These are phyloP conservation scores for Lysandra coridon DNA, from an alignment of 2,888 invertebrate genomes.

Conservation along the genomic window DNA sequence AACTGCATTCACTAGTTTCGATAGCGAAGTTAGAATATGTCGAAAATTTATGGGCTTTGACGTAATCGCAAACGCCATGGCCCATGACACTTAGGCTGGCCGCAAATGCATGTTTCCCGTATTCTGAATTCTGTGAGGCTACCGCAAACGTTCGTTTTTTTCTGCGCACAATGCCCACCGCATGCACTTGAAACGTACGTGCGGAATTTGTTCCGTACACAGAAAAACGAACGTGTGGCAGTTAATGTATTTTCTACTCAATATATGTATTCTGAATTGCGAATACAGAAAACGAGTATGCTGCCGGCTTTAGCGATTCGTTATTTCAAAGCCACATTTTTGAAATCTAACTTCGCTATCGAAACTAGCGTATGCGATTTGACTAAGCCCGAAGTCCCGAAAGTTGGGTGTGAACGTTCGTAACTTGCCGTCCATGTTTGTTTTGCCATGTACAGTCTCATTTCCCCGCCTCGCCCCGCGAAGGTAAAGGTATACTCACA, in stretches of 20 bases:
- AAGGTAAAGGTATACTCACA: conserved; percentile 52
- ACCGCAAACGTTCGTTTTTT: no score
- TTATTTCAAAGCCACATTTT: neutral
- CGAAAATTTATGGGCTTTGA: neutral
- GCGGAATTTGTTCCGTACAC: no score
- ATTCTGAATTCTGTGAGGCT: no score
- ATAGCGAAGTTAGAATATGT: neutral
- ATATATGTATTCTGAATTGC: no score
- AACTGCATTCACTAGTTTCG: neutral
- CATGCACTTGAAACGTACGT: no score
- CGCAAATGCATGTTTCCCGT: no score
- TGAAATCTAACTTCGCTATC: neutral
- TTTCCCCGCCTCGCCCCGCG: conserved; percentile 37
- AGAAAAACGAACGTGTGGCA: no score
- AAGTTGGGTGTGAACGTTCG: conserved; percentile 40
- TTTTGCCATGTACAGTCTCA: conserved; percentile 60
- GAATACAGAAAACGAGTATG: no score
- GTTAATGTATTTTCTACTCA: no score
- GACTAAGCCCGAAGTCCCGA: neutral
- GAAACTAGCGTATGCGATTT: neutral
- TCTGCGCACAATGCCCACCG: no score
- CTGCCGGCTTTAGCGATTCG: neutral
- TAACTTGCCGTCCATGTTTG: conserved; percentile 76
- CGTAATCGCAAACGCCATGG: neutral
- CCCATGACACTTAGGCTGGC: no score